Base-by-base conservation (phyloP, 1,140 invertebrate species). In the Holotrichia oblita region DNA sequence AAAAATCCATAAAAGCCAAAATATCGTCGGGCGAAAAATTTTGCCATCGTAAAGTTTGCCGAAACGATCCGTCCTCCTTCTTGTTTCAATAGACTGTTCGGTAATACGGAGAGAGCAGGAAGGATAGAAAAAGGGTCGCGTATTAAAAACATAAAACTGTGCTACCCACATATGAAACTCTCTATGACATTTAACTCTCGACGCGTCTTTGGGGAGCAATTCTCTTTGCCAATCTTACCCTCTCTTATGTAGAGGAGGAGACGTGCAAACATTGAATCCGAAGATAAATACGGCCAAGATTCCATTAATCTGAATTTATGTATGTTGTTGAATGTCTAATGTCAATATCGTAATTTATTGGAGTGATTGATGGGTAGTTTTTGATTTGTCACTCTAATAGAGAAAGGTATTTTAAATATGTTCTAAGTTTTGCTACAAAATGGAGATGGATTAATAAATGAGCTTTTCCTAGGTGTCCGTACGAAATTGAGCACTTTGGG, bases 111-210 rank as follows among this genome's bases (percentile, higher is more conserved):
- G 64, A 34, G 17, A 20, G 73, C 20, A 10, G 40, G 73, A 74
- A 42, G 14, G 41, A 74, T 20, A 74, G 17, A 69, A 69, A 69
- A 69, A 74, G 73, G 40, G 40, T 74, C 41, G 73, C 7, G 73
- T 74, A 74, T 74, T 74, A 74, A 74, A 74, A 40, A 44, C 73
- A 44, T 74, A 74, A 74, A 74, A 74, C n/a, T 74, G 73, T 74
- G 40, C 73, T 74, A 74, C 73, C 73, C 73, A 74, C 73, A 74
- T 74, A 74, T 74, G 73, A 74, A 74, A 74, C 73, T 74, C 64
- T 72, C 73, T 74, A 74, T 74, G 73, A 74, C 73, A 74, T 74
- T 74, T 74, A 74, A 44, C 40, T 74, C 73, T 44, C 73, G 73
- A 40, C 40, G 34, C 40, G 40, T 44, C 73, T 74, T 44, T 27